Evolutionary conservation across 1,140 invertebrate species (phyloP).

Genomic region (Brachionus rubens): DNA sequence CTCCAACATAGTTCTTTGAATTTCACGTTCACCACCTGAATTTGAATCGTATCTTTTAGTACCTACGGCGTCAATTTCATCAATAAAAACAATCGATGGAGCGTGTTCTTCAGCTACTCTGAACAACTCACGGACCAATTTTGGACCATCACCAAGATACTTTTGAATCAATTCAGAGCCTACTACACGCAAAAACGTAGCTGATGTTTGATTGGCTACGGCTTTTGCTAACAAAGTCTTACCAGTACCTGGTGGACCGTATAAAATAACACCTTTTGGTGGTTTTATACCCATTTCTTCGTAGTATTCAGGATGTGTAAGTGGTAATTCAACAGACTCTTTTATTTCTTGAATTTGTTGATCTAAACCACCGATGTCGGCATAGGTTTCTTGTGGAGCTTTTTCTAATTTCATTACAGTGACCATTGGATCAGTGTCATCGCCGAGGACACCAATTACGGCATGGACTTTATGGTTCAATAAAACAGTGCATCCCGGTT

Average conservation of each 20-base stretch:
- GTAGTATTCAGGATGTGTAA: constrained; percentile 99
- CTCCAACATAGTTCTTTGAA: constrained; percentile 99
- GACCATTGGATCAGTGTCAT: constrained; percentile 99
- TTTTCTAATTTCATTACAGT: constrained; percentile 99
- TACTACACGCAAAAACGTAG: constrained; percentile 95
- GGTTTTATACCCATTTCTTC: constrained; percentile 99
- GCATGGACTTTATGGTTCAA: constrained; percentile 99
- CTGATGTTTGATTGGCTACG: constrained; percentile 98
- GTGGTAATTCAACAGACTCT: constrained; percentile 94
- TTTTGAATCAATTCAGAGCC: constrained; percentile 99
- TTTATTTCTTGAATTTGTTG: constrained; percentile 97
- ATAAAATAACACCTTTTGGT: constrained; percentile 97
- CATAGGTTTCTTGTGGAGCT: constrained; percentile 98
- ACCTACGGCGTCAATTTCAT: constrained; percentile 99
- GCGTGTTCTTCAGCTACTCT: constrained; percentile 98
- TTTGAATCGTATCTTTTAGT: constrained; percentile 99
- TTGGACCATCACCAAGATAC: constrained; percentile 97
- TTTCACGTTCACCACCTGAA: constrained; percentile 97
- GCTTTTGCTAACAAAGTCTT: constrained; percentile 98
- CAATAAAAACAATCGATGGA: constrained; percentile 98
- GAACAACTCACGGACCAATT: constrained; percentile 94
- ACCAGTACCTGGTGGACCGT: constrained; percentile 93
- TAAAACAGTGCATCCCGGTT: constrained; percentile 96
- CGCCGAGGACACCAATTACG: constrained; percentile 93
- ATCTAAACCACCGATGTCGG: constrained; percentile 98